Conservation (phyloP, 2,113 vertebrate species). For the Mesembrinibis cayennensis region DNA sequence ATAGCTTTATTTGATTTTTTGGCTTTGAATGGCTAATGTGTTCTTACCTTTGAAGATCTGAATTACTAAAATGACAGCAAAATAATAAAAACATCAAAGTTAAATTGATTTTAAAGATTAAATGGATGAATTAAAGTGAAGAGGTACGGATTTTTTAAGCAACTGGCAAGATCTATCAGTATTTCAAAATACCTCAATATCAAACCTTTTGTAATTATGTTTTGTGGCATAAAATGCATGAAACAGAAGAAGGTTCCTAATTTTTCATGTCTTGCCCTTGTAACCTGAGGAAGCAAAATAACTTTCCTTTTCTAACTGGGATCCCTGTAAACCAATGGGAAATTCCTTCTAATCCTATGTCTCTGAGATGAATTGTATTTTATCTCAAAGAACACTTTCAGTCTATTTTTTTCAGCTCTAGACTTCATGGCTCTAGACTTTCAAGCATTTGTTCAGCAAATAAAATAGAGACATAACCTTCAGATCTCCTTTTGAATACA, state of each 20-base stretch:
- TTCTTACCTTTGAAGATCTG: slow-evolving; percentile 52
- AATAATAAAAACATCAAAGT: slow-evolving; percentile 50
- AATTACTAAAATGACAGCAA: slow-evolving; percentile 25
- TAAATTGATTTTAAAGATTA: slow-evolving; percentile 29
- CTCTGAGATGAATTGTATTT: not conserved
- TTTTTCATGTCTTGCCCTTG: not conserved
- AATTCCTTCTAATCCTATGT: not conserved
- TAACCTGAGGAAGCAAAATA: not conserved
- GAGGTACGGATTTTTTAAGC: not conserved
- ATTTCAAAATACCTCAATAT: not conserved
- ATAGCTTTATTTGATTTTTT: slow-evolving; percentile 23
- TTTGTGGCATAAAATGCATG: not conserved
- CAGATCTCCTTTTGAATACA: not conserved
- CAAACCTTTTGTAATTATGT: not conserved
- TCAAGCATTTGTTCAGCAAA: not conserved
- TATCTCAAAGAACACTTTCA: not conserved
- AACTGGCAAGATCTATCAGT: not conserved
- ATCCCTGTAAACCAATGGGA: not conserved
- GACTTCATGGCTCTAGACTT: not conserved
- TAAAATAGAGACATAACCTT: not conserved
- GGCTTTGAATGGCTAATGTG: slow-evolving; percentile 20
- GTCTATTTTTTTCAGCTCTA: not conserved
- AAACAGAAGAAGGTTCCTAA: not conserved
- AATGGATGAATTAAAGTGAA: slow-evolving; percentile 7
- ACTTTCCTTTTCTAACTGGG: not conserved